Percentiles rank a stretch among this genome's conserved stretches.
phyloP scores from a whole-genome alignment of 2,888 invertebrate species.

The Podabrus alpinus region DNA sequence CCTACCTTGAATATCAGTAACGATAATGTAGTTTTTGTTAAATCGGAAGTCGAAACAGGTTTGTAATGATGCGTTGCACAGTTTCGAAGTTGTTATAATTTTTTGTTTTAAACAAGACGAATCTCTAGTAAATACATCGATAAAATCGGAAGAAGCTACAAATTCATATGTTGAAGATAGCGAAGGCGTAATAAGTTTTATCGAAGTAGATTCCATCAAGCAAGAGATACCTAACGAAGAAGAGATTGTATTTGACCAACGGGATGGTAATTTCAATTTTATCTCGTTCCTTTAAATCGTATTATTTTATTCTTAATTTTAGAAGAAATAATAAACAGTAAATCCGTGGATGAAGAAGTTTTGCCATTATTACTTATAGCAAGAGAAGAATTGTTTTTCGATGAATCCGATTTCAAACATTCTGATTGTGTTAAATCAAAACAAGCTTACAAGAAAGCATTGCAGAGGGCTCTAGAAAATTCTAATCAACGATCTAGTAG shows the following conservation, averaged over 20 bases:
- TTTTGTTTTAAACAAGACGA: background rate
- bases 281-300: background rate
- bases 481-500: background rate
- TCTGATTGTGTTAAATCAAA: background rate
- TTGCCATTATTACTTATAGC: background rate
- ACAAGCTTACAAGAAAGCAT: background rate
- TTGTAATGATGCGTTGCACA: background rate
- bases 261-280: background rate
- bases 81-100: background rate
- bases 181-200: background rate
- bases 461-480: constrained; percentile 7
- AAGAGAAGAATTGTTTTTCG: background rate
- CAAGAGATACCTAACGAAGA: background rate
- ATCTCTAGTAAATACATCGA: background rate
- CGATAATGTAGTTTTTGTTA: background rate
- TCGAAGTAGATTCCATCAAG: background rate
- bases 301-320: background rate
- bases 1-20: background rate
- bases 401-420: background rate
- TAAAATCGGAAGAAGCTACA: background rate
- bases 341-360: background rate
- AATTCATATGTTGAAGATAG: background rate
- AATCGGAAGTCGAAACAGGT: background rate
- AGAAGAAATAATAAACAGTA: background rate
- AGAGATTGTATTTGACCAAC: background rate